Base-by-base conservation (phyloP, 37 sponge, comb jelly and placozoan species). In the Agelas oroides region DNA sequence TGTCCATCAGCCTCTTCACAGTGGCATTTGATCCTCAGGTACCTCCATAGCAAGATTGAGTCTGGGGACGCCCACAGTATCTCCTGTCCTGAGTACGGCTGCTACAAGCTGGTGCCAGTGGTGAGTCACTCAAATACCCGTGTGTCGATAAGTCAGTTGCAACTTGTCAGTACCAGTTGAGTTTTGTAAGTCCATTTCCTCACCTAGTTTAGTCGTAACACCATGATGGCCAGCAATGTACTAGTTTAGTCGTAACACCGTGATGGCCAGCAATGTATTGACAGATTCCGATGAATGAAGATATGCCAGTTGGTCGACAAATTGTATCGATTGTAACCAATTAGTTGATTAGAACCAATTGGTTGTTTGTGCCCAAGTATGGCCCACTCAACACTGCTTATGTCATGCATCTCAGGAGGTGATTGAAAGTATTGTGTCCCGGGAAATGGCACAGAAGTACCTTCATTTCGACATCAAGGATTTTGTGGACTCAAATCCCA, bases 401-500 rank as follows among this genome's bases (percentile, higher is more conserved):
- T n/a, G n/a, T n/a, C n/a, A n/a, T n/a, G n/a, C n/a, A n/a, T n/a
- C 11, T 56, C 58, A 97, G 97, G 97, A 92, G 31, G 64, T 93
- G 32, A 84, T 94, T 71, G 95, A 94, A 68, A 58, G 71, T 17
- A 36, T 97, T 52, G 89, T 97, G 17, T 87, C 95, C 2, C 83
- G 81, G 33, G 93, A 97, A 19, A 86, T 93, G 66, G 87, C 90
- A 0, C 60, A 67, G 58, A 85, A 89, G 46, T 97, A 85, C 59
- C 78, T 94, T 19, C 76, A 85, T 21, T 92, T 91, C 66, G 94
- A 92, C 72, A 76, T 97, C 62, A 89, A 89, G 53, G 90, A 84
- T 1, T 97, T 94, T 82, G 95, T 97, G 37, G 97, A 97, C 56
- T 78, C 85, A 16, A 91, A 94, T 46, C 95, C 92, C 40, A 83